Percentiles rank a stretch among this genome's conserved stretches.
Evolutionary conservation across 2,888 invertebrate species (phyloP).

Genomic region (Philonicus albiceps): DNA sequence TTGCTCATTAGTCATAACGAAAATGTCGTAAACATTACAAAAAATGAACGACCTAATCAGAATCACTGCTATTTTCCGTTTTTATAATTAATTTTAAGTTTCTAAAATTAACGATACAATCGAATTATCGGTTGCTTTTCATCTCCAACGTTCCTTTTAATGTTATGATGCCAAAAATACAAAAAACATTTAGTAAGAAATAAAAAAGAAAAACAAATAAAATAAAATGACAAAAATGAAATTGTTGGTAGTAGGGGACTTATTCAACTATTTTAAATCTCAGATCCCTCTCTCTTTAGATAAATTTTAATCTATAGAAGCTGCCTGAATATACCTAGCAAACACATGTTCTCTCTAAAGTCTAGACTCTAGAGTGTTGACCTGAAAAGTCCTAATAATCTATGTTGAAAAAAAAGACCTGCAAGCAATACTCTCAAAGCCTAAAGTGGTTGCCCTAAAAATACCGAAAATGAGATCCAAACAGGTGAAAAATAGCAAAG

Average conservation of each 20-base stretch:
- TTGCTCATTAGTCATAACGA: background rate
- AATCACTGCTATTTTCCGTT: background rate
- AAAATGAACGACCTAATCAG: background rate
- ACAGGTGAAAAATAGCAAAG: conserved; percentile 24
- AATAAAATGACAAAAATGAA: too few species aligned
- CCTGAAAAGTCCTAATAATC: background rate
- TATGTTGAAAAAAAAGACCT: background rate
- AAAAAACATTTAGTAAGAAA: background rate
- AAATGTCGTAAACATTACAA: background rate
- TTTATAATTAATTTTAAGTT: background rate
- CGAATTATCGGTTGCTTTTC: background rate
- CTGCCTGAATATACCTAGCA: background rate
- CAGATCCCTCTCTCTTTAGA: too few species aligned
- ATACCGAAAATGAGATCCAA: background rate
- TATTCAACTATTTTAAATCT: too few species aligned
- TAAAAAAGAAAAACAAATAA: too few species aligned
- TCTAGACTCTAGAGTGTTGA: background rate
- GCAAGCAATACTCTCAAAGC: background rate
- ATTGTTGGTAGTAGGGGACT: too few species aligned
- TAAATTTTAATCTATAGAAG: too few species aligned
- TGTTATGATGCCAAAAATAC: background rate
- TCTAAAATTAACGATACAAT: background rate
- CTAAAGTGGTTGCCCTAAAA: background rate
- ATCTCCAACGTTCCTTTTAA: background rate
- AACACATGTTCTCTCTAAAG: background rate